These are phyloP conservation scores for Dione juno DNA, from an alignment of 2,888 invertebrate species.

Conservation along the genomic window DNA sequence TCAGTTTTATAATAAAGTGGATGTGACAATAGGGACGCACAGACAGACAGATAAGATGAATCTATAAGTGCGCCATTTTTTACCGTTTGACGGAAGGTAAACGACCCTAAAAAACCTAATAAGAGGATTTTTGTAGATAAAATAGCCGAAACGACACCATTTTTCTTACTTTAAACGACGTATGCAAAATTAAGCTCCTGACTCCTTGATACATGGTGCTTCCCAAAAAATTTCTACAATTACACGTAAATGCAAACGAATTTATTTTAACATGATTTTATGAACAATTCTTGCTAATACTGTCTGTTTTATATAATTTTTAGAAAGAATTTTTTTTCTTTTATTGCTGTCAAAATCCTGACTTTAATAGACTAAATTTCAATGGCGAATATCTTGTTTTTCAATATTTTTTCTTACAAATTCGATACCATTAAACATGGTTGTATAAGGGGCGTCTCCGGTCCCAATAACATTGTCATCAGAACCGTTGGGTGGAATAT, in stretches of 20 bases:
- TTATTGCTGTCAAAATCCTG: conserved; percentile 30
- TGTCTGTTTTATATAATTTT: conserved; percentile 29
- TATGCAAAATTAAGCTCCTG: conserved; percentile 33
- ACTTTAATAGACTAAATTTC: conserved; percentile 33
- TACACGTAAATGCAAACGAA: conserved; percentile 28
- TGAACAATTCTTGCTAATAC: conserved; percentile 33
- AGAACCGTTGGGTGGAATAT: conserved; percentile 37
- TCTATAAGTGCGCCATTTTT: too few relatives aligned
- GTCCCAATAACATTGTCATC: conserved; percentile 35
- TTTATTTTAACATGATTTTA: conserved; percentile 33
- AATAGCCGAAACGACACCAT: conserved; percentile 28
- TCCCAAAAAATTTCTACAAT: conserved; percentile 21
- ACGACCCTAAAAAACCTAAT: conserved; percentile 12
- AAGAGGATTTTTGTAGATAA: conserved; percentile 30
- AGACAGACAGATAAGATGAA: too few relatives aligned
- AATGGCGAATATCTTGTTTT: conserved; percentile 21
- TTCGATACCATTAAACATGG: conserved; percentile 28
- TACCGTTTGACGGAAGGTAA: too few relatives aligned
- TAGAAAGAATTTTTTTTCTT: conserved; percentile 38
- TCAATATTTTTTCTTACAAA: conserved; percentile 33
- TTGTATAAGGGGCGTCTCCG: conserved; percentile 30
- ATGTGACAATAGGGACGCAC: too few relatives aligned
- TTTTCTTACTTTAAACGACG: conserved; percentile 32
- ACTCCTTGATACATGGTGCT: conserved; percentile 10
- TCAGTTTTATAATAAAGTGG: too few relatives aligned